A percentile compares a stretch with the other conserved stretches of the same genome.
These are phyloP conservation scores for Chunga burmeisteri DNA, from an alignment of 2,113 vertebrate genomes.

Conservation along the genomic window DNA sequence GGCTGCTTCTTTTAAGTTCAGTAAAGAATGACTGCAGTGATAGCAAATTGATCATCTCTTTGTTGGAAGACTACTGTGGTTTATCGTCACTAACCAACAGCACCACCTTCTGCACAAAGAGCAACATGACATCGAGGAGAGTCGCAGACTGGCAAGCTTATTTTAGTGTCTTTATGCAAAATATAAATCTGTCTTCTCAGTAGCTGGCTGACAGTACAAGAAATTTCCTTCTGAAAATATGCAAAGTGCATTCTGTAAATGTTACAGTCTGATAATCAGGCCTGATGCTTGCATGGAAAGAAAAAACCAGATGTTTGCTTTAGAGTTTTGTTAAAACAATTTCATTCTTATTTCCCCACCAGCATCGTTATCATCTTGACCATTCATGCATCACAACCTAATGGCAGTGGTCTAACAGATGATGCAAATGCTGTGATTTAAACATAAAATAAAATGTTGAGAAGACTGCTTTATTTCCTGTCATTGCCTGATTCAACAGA, in stretches of 20 bases:
- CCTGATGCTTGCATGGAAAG: background rate
- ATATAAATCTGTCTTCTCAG: background rate
- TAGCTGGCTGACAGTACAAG: background rate
- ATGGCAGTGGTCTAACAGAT: background rate
- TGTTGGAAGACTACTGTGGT: background rate
- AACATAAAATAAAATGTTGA: background rate
- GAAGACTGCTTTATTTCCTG: background rate
- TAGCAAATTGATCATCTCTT: conserved; percentile 18
- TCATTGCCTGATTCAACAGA: background rate
- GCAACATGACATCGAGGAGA: background rate
- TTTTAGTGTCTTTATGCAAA: background rate
- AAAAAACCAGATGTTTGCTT: background rate
- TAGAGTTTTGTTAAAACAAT: background rate
- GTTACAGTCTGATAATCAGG: background rate
- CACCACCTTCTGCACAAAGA: conserved; percentile 68
- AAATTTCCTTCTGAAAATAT: background rate
- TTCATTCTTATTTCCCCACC: background rate
- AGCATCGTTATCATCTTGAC: background rate
- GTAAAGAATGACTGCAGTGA: conserved; percentile 17
- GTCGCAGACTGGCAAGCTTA: background rate
- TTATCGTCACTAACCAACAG: conserved; percentile 67
- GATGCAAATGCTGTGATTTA: background rate
- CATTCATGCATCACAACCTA: background rate
- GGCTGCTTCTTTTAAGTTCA: conserved; percentile 44
- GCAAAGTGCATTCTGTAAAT: background rate